Conservation (phyloP, 2,797 vertebrate species). For the Sarcoramphus papa region DNA sequence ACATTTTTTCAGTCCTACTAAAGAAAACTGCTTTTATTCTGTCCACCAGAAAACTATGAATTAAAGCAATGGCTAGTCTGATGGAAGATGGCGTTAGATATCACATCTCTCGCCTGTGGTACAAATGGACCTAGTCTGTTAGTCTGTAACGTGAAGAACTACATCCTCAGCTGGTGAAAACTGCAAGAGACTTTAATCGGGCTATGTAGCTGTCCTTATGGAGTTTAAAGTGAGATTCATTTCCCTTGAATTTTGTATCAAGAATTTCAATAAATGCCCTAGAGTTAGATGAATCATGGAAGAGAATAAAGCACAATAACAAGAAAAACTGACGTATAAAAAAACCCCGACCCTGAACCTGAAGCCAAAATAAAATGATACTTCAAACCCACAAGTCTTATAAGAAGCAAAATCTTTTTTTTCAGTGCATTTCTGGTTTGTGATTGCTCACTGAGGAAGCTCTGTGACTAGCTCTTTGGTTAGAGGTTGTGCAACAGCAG, state of each 20-base stretch:
- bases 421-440: neutral
- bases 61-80: neutral
- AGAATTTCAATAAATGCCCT: conserved; percentile 28
- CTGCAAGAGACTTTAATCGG: neutral
- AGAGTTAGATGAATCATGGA: conserved; percentile 26
- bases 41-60: neutral
- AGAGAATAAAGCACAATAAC: conserved; percentile 16
- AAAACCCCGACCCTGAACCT: neutral
- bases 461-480: neutral
- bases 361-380: conserved; percentile 21
- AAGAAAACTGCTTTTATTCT: neutral
- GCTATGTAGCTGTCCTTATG: neutral
- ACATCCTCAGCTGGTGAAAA: neutral
- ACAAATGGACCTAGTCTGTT: neutral
- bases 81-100: neutral
- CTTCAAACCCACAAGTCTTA: neutral
- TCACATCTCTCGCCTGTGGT: neutral
- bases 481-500: neutral
- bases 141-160: neutral
- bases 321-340: neutral
- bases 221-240: neutral
- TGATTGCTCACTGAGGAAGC: neutral
- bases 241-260: neutral
- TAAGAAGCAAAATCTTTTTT: neutral
- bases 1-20: neutral